Percentiles rank a stretch among this genome's conserved stretches.
phyloP scores from a whole-genome alignment of 2,888 invertebrate species.

The Ecliptopera silaceata region DNA sequence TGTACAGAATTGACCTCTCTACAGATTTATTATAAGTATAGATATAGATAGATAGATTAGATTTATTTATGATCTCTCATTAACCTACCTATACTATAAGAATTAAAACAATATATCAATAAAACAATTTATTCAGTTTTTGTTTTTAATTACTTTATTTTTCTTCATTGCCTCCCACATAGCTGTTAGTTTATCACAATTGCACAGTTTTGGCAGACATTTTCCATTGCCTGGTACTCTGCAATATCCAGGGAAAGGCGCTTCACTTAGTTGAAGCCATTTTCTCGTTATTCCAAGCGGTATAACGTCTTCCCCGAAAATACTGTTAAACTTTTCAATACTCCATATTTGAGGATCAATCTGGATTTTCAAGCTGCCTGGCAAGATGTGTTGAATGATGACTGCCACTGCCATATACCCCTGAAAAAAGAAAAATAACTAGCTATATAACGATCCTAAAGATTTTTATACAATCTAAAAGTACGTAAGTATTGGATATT shows the following conservation, averaged over 20 bases:
- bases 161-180: slow-evolving; percentile 49
- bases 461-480: background rate
- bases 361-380: slow-evolving; percentile 55
- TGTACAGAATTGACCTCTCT: too few relatives aligned
- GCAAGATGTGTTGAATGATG: slow-evolving; percentile 57
- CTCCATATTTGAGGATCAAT: slow-evolving; percentile 41
- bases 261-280: slow-evolving; percentile 60
- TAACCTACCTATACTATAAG: background rate
- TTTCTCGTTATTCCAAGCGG: slow-evolving; percentile 43
- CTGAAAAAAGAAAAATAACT: slow-evolving; percentile 45
- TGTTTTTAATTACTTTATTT: background rate
- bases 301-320: slow-evolving; percentile 12
- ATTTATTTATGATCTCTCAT: slow-evolving; percentile 5
- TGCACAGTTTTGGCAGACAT: slow-evolving; percentile 61
- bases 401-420: slow-evolving; percentile 51
- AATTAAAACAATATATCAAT: slow-evolving; percentile 1
- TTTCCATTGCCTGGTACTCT: slow-evolving; percentile 56
- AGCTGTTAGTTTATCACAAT: slow-evolving; percentile 55
- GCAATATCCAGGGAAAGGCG: slow-evolving; percentile 73
- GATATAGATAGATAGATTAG: background rate
- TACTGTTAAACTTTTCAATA: slow-evolving; percentile 35
- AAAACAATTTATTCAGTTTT: background rate
- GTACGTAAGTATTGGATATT: too few relatives aligned
- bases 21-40: too few relatives aligned
- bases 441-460: background rate